Evolutionary conservation across 2,797 vertebrate species (phyloP), one percentile per base, ranked within the genome.

Genomic region (Amphiprion clarkii): DNA sequence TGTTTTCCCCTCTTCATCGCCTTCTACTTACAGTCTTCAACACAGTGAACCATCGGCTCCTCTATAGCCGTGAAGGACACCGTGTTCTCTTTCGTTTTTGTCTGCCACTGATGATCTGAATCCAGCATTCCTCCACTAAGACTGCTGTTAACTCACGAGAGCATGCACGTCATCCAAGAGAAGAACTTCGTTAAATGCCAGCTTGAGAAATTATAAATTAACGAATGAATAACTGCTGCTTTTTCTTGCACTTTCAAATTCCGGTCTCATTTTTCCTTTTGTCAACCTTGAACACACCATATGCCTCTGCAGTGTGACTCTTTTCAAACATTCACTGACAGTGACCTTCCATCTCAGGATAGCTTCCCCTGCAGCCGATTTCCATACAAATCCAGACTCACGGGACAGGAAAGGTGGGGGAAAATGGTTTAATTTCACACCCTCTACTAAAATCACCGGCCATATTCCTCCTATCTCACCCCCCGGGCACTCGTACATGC

Each of bases 381-480:
- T 86, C 69, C 74, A 87, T 81, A 77, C 42, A 76, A 83, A 82
- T 77, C 44, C 33, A 71, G 58, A 63, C 67, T 70, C 67, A 14
- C 4, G 0, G 73, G 64, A 69, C 42, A 17, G 40, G n/a, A 0
- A 11, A 68, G 48, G 21, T 33, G n/a, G 1, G 12, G 8, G n/a
- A 56, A 69, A 61, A 72, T 48, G n/a, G 40, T 84, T 88, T 85
- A 67, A 85, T 84, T 88, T 87, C 60, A 68, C 64, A 29, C 51
- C 67, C 14, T 69, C 68, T 65, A 56, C 57, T 49, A 44, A 65
- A 86, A 69, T 81, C 74, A 67, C 54, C 21, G 27, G 71, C 58
- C 44, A 57, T 62, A 66, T 85, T 82, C 58, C 56, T 66, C 40
- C 86, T 69, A 76, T 83, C 70, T 67, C n/a, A n/a, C 29, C 68